Evolutionary conservation across 1,140 invertebrate genomes (phyloP), one percentile per base, ranked within the genome.

Genomic region (Anastrepha ludens): DNA sequence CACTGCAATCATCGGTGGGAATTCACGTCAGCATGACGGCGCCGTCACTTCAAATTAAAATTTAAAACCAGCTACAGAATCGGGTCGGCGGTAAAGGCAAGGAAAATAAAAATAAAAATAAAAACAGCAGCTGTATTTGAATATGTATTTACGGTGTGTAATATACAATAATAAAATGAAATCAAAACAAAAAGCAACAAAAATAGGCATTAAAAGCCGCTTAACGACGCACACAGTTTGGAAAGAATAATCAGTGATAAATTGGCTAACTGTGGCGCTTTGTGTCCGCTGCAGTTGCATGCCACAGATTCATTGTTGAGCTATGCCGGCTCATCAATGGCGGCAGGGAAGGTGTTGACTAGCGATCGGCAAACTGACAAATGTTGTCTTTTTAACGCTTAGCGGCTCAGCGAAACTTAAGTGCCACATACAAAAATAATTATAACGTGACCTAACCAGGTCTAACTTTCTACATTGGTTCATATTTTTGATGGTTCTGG

Each of bases 121-220:
- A 4, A 95, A 89, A 55, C 5, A 55, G 17, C 60, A 62, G 60
- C 60, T 62, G 60, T 62, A 62, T 62, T 62, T 62, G 60, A 62
- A 62, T 62, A 62, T 17, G 60, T 62, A 62, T n/a, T 62, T 62
- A 3, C 7, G 60, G 3, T 2, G 60, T 4, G 58, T 58, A 58
- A 58, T 8, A 13, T 58, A n/a, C n/a, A n/a, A n/a, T n/a, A 8
- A 62, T 17, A 13, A 62, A 62, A n/a, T 62, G 15, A 62, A 62
- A 62, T 17, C 15, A 4, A 13, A 62, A 62, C 60, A 62, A 62
- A 4, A 62, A 62, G 29, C 29, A 29, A 29, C 29, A 13, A 62
- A 62, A 13, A 62, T 13, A 13, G 17, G 60, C 11, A 62, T 62
- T 62, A 17, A 17, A 62, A 62, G 17, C 17, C 7, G 60, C 15